Evolutionary conservation across 2,113 vertebrate species (phyloP).

Genomic region (Catharus bicknelli): DNA sequence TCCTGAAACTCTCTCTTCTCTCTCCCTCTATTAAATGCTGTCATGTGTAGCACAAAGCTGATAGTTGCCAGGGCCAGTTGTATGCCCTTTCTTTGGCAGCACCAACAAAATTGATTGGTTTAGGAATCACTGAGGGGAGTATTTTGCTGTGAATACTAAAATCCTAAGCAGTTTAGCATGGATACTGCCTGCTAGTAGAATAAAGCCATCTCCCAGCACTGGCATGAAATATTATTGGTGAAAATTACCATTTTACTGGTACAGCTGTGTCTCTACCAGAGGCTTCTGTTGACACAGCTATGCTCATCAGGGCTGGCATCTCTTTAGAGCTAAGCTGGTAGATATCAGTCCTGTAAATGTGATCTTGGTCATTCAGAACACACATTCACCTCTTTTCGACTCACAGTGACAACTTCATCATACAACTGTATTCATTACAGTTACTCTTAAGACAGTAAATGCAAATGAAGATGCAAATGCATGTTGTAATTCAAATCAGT

Average conservation of each 20-base stretch:
- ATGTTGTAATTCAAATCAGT: constrained; percentile 49
- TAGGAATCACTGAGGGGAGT: neutral
- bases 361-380: constrained; percentile 11
- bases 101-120: constrained; percentile 1
- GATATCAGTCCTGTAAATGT: neutral
- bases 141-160: constrained; percentile 30
- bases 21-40: neutral
- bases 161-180: neutral
- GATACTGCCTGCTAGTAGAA: neutral
- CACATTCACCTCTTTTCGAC: neutral
- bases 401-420: constrained; percentile 19
- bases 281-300: constrained; percentile 19
- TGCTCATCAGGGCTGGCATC: neutral
- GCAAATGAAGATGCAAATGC: constrained; percentile 53
- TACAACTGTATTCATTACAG: neutral
- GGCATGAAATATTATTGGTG: neutral
- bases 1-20: neutral
- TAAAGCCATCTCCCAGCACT: neutral
- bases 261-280: neutral
- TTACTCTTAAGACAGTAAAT: constrained; percentile 48
- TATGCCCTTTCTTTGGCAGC: neutral
- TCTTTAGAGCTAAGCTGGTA: constrained; percentile 1
- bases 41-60: neutral
- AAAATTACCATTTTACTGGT: constrained; percentile 24
- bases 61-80: neutral